Percentiles rank a stretch among this genome's conserved stretches.
phyloP scores from a whole-genome alignment of 2,888 invertebrate species.

The Oasisia sp. region DNA sequence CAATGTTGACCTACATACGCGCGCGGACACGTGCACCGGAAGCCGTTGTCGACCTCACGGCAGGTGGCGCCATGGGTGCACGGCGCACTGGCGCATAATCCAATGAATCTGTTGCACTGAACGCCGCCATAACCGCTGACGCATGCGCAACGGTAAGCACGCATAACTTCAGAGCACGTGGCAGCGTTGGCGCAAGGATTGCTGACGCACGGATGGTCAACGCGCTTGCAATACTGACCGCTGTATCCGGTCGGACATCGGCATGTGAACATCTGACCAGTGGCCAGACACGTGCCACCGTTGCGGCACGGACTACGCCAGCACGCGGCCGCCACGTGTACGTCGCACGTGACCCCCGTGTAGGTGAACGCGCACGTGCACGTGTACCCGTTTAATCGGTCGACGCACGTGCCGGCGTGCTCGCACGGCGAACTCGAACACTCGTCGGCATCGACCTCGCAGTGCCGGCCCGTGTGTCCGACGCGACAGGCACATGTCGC shows the following conservation, averaged over 20 bases:
- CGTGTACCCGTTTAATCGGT: slow-evolving; percentile 39
- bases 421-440: slow-evolving; percentile 94
- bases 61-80: background rate
- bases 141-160: background rate
- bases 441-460: slow-evolving; percentile 60
- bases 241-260: background rate
- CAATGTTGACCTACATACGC: background rate
- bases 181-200: background rate
- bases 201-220: background rate
- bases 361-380: background rate
- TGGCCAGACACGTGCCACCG: background rate
- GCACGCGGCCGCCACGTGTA: background rate
- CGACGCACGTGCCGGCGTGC: slow-evolving; percentile 73
- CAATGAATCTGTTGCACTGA: background rate
- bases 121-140: background rate
- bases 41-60: background rate
- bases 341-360: background rate
- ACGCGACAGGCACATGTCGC: slow-evolving; percentile 22
- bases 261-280: background rate
- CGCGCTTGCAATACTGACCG: background rate
- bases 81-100: background rate
- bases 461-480: slow-evolving; percentile 66
- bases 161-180: background rate
- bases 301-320: background rate
- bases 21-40: background rate